A percentile compares a stretch with the other conserved stretches of the same genome.
These are phyloP conservation scores for Perizoma flavofasciatum DNA, from an alignment of 2,888 invertebrate species.

Conservation along the genomic window DNA sequence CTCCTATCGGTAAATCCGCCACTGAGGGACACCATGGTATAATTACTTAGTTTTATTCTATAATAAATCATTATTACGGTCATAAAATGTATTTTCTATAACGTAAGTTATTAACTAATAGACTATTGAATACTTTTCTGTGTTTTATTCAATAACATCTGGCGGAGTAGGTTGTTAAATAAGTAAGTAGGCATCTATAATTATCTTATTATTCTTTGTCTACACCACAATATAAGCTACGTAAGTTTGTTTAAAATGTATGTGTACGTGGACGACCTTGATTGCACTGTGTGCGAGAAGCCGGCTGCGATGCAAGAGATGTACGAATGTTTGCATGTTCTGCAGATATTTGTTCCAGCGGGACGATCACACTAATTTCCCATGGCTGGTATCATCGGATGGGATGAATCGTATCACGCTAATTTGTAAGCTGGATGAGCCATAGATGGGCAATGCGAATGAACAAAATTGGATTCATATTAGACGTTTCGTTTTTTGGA, in stretches of 20 bases:
- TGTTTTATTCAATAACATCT: conserved; percentile 20
- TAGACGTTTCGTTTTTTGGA: no score
- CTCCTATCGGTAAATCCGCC: neutral
- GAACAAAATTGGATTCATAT: no score
- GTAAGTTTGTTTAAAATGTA: neutral
- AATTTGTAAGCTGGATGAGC: no score
- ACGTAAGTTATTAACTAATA: conserved; percentile 33
- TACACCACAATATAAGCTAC: neutral
- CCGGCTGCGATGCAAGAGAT: no score
- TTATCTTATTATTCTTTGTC: neutral
- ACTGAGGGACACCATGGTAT: conserved; percentile 18
- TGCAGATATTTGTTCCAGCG: no score
- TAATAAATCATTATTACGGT: conserved; percentile 32
- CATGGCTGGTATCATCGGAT: no score
- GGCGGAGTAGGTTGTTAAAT: neutral
- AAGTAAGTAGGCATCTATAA: neutral
- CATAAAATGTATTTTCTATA: conserved; percentile 33
- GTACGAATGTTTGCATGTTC: no score
- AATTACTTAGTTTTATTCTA: conserved; percentile 26
- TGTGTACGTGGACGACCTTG: no score
- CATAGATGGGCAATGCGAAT: no score
- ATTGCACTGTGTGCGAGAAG: no score
- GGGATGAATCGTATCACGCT: no score
- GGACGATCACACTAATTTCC: no score
- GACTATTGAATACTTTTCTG: conserved; percentile 25